Evolutionary conservation across 2,113 vertebrate species (phyloP).

Genomic region (Ophiodon elongatus): DNA sequence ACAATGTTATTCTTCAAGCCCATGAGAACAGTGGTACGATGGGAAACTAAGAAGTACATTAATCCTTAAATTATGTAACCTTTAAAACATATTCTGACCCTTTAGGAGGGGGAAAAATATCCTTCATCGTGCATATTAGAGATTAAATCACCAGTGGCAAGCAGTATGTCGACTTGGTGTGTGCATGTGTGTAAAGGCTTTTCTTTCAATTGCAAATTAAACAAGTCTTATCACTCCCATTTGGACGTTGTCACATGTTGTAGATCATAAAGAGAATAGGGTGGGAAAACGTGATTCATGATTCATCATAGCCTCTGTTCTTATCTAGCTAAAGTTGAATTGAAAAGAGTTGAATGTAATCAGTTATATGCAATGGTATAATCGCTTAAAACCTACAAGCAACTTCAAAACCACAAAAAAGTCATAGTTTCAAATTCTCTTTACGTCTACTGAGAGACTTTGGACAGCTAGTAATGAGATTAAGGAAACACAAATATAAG

Average conservation of each 20-base stretch:
- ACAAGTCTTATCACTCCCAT: constrained; percentile 18
- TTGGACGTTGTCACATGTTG: neutral
- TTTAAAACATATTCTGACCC: constrained; percentile 2
- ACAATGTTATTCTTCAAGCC: constrained; percentile 6
- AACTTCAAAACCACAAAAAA: neutral
- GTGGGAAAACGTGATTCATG: constrained; percentile 3
- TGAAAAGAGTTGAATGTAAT: constrained; percentile 4
- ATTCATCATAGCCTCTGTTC: neutral
- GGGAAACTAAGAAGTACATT: constrained; percentile 1
- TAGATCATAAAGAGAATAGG: neutral
- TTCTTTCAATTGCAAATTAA: neutral
- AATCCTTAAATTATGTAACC: neutral
- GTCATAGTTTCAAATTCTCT: neutral
- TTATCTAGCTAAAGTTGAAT: constrained; percentile 33
- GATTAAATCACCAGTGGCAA: neutral
- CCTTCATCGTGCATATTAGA: neutral
- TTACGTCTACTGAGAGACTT: neutral
- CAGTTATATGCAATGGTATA: neutral
- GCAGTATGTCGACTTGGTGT: neutral
- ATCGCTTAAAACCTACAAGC: neutral
- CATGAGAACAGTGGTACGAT: neutral
- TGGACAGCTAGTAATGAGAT: neutral
- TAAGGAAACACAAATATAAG: neutral
- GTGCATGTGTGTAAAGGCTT: neutral
- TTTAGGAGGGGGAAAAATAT: neutral